Conservation (phyloP, 2,113 vertebrate genomes). For the Labeo rohita region DNA sequence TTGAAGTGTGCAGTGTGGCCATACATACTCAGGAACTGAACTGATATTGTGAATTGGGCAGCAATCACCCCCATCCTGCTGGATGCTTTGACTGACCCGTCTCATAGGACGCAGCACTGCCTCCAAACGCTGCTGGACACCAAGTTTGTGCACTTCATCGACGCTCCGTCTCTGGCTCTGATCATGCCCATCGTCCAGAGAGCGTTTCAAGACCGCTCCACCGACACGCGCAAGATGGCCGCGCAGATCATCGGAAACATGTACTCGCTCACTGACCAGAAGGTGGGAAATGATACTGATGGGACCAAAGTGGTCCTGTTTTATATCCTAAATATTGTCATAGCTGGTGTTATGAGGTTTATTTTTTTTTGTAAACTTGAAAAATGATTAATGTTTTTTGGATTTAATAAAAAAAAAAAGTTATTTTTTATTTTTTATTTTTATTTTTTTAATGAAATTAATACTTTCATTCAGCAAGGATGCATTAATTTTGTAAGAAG, state of each 20-base stretch:
- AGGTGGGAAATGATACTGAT: constrained; percentile 74
- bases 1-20: background rate
- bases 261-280: constrained; percentile 98
- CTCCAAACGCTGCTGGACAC: constrained; percentile 96
- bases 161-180: constrained; percentile 94
- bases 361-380: too few species aligned
- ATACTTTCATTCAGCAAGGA: background rate
- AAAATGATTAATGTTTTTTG: too few species aligned
- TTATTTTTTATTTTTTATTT: too few species aligned
- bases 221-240: constrained; percentile 98
- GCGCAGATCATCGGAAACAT: constrained; percentile 99
- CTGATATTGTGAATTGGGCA: constrained; percentile 59
- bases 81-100: constrained; percentile 96
- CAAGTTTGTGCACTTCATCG: constrained; percentile 98
- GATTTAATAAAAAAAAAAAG: too few species aligned
- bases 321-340: background rate
- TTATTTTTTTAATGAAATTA: too few species aligned
- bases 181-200: constrained; percentile 99
- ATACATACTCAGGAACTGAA: background rate
- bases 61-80: constrained; percentile 93
- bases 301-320: background rate
- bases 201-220: constrained; percentile 97
- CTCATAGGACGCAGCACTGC: constrained; percentile 91
- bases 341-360: background rate
- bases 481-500: background rate